Conservation (phyloP, 2,888 invertebrate genomes). For the Drosophila paramelanica region DNA sequence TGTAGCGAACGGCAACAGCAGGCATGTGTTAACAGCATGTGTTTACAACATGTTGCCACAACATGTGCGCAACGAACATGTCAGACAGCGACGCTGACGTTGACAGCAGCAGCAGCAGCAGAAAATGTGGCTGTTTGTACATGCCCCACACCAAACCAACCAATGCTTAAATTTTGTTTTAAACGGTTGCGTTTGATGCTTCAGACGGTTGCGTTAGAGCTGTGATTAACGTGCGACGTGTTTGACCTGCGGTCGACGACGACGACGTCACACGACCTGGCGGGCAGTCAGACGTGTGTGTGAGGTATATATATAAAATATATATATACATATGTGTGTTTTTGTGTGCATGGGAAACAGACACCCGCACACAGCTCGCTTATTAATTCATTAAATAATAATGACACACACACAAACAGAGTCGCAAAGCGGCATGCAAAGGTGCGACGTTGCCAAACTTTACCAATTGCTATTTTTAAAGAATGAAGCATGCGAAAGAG, state of each 20-base stretch:
- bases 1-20: conserved; percentile 31
- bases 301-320: too few species aligned
- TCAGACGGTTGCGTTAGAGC: conserved; percentile 35
- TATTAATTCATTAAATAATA: conserved; percentile 76
- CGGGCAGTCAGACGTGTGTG: background rate
- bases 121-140: background rate
- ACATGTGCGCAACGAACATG: conserved; percentile 43
- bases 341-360: conserved; percentile 17
- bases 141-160: conserved; percentile 13
- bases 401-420: conserved; percentile 32
- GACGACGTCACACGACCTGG: conserved; percentile 37
- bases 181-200: conserved; percentile 30
- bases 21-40: conserved; percentile 17
- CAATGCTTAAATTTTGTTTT: conserved; percentile 41
- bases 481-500: conserved; percentile 36
- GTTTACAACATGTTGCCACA: conserved; percentile 17
- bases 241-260: conserved; percentile 55
- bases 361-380: conserved; percentile 43
- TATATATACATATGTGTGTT: background rate
- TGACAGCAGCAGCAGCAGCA: conserved; percentile 11
- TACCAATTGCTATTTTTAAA: conserved; percentile 56
- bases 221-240: conserved; percentile 70
- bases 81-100: conserved; percentile 4
- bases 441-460: conserved; percentile 64
- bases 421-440: conserved; percentile 15